A percentile compares a stretch with the other conserved stretches of the same genome.
Evolutionary conservation across 2,113 vertebrate species (phyloP).

Genomic region (Canis aureus): DNA sequence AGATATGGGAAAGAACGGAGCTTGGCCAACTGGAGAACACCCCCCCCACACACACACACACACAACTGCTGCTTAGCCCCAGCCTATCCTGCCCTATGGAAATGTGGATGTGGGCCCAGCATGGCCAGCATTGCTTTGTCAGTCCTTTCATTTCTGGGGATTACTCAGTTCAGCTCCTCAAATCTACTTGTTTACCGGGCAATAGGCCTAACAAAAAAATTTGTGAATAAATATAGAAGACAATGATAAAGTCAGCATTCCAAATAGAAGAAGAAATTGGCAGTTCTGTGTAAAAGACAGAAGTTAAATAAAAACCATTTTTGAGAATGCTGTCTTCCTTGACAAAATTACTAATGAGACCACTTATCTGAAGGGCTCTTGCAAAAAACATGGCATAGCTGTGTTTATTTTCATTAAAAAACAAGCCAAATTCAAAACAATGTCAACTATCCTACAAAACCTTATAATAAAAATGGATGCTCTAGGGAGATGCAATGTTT

Average conservation of each 20-base stretch:
- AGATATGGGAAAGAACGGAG: not conserved
- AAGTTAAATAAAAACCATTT: not conserved
- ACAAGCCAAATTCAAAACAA: not conserved
- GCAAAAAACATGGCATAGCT: not conserved
- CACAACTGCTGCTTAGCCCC: not conserved
- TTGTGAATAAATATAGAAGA: not conserved
- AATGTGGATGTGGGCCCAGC: not conserved
- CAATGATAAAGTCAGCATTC: not conserved
- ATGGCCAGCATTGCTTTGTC: not conserved
- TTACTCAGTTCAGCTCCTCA: not conserved
- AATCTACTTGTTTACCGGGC: not conserved
- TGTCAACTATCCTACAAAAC: not conserved
- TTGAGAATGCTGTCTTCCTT: not conserved
- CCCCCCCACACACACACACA: fast-evolving
- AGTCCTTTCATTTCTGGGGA: not conserved
- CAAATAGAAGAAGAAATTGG: not conserved
- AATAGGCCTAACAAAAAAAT: not conserved
- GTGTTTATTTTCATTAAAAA: not conserved
- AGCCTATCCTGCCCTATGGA: not conserved
- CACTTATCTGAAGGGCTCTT: conserved; percentile 7
- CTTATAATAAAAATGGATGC: not conserved
- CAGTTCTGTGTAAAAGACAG: not conserved
- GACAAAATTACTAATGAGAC: not conserved
- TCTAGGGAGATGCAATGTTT: not conserved
- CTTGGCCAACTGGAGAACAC: not conserved